These are phyloP conservation scores for Acrocera orbiculus DNA, from an alignment of 2,888 invertebrate genomes.

Conservation along the genomic window DNA sequence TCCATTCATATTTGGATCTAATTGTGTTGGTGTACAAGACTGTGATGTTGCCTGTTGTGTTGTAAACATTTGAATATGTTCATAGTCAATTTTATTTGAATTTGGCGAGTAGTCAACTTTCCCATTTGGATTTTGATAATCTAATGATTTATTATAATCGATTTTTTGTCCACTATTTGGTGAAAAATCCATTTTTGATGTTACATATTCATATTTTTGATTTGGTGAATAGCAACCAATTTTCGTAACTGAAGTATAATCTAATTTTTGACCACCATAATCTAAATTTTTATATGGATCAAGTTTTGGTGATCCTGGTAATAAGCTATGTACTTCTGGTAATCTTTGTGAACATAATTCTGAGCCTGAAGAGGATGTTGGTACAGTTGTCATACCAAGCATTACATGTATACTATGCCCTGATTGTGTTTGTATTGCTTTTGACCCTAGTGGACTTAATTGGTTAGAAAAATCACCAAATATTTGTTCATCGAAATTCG, in stretches of 20 bases:
- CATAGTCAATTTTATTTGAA: constrained; percentile 17
- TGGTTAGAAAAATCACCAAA: constrained; percentile 55
- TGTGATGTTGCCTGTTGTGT: constrained; percentile 18
- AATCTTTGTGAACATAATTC: constrained; percentile 24
- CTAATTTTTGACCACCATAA: constrained; percentile 20
- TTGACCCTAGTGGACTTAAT: constrained; percentile 33
- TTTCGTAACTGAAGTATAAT: constrained; percentile 22
- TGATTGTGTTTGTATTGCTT: constrained; percentile 18
- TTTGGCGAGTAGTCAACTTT: constrained; percentile 12
- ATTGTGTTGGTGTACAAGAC: constrained; percentile 15
- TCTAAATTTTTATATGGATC: constrained; percentile 19
- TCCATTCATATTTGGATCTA: constrained; percentile 9
- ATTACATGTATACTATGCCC: constrained; percentile 31
- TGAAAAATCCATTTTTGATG: constrained; percentile 19
- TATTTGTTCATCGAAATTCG: constrained; percentile 57
- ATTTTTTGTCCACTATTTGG: constrained; percentile 9
- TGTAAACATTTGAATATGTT: constrained; percentile 24
- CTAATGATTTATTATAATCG: constrained; percentile 9
- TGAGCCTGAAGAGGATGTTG: constrained; percentile 1
- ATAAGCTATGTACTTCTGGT: constrained; percentile 29
- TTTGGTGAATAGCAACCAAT: constrained; percentile 31
- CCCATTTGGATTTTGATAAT: constrained; percentile 10
- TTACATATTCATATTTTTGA: constrained; percentile 29
- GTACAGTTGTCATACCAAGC: constrained; percentile 37
- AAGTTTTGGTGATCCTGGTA: constrained; percentile 27